Conservation (phyloP, 2,113 vertebrate species). For the Heteronetta atricapilla region DNA sequence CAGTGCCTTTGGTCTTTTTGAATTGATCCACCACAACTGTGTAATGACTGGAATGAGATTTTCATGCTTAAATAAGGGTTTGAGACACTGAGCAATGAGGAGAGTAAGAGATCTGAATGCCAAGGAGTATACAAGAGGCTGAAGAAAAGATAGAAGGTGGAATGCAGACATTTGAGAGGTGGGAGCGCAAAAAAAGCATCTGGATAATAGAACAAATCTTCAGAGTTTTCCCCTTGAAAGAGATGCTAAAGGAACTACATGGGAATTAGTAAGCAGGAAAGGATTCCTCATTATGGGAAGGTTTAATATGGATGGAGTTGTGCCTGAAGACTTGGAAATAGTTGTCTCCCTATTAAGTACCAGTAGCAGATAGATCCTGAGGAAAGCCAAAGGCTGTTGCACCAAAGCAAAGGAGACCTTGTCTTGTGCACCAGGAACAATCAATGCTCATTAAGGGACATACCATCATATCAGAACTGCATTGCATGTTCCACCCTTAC, state of each 20-base stretch:
- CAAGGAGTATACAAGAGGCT: background rate
- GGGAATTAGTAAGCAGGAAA: background rate
- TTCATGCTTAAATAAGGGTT: background rate
- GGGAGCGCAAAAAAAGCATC: background rate
- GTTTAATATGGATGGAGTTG: background rate
- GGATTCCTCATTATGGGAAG: background rate
- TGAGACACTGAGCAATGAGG: background rate
- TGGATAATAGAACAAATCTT: background rate
- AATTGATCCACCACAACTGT: background rate
- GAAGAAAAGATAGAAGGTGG: background rate
- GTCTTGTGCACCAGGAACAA: background rate
- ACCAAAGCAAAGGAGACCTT: background rate
- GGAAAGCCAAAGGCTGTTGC: background rate
- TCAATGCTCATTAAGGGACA: background rate
- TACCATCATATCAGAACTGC: background rate
- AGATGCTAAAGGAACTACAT: background rate
- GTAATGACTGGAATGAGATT: background rate
- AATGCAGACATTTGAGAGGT: background rate
- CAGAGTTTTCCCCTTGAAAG: background rate
- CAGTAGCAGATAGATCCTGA: background rate
- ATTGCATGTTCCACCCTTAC: background rate
- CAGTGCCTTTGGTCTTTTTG: background rate
- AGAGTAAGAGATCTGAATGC: background rate
- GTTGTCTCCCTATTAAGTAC: background rate
- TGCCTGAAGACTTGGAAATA: background rate